Conservation (phyloP, 2,888 invertebrate genomes). For the Mactromeris polynyma region DNA sequence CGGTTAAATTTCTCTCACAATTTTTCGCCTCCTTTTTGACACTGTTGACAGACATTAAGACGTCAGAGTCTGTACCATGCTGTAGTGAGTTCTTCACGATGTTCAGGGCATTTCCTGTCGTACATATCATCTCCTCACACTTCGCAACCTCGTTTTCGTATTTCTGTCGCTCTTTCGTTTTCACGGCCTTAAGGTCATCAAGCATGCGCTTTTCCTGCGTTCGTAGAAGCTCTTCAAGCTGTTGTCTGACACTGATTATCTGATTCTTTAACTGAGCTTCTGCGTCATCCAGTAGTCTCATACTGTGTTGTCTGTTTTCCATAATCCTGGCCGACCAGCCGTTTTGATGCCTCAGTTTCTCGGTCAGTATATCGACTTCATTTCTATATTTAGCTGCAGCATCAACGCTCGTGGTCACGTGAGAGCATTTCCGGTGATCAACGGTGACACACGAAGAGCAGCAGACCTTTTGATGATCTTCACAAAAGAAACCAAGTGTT, state of each 20-base stretch:
- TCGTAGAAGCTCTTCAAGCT: constrained; percentile 71
- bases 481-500: constrained; percentile 72
- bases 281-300: constrained; percentile 69
- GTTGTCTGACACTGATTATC: constrained; percentile 69
- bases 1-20: constrained; percentile 66
- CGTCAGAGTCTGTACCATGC: constrained; percentile 73
- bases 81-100: constrained; percentile 70
- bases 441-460: constrained; percentile 74
- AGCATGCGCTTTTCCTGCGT: constrained; percentile 70
- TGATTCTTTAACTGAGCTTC: constrained; percentile 69
- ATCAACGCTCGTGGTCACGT: constrained; percentile 70
- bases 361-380: constrained; percentile 68
- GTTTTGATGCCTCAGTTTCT: constrained; percentile 71
- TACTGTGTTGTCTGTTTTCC: constrained; percentile 72
- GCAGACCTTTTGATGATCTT: constrained; percentile 72
- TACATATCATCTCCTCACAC: constrained; percentile 73
- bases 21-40: constrained; percentile 69
- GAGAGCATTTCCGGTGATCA: constrained; percentile 71
- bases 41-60: constrained; percentile 69
- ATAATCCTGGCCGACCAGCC: constrained; percentile 72
- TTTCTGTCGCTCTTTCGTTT: constrained; percentile 61
- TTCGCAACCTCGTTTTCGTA: constrained; percentile 69
- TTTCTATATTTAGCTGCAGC: constrained; percentile 70
- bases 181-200: constrained; percentile 66
- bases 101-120: constrained; percentile 70